These are phyloP conservation scores for Pteronura brasiliensis DNA, from an alignment of 2,113 vertebrate species.

Conservation along the genomic window DNA sequence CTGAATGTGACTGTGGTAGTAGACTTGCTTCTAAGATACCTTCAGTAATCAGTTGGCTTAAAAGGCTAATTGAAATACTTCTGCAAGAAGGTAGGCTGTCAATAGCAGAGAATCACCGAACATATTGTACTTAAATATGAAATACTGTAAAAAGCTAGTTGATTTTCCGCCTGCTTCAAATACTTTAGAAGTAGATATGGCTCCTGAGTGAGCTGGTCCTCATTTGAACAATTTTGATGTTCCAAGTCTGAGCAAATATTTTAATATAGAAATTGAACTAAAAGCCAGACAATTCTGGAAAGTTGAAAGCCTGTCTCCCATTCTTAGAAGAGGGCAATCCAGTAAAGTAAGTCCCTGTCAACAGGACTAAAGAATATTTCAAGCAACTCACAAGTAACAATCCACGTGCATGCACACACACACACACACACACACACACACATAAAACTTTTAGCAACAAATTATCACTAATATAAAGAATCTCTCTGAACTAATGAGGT, in stretches of 20 bases:
- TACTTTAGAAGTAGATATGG: not conserved
- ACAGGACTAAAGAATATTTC: not conserved
- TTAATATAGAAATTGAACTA: not conserved
- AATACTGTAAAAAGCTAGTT: not conserved
- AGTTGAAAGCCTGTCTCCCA: not conserved
- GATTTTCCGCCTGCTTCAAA: not conserved
- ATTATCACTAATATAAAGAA: not conserved
- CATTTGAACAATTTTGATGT: not conserved
- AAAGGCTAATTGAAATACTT: conserved; percentile 62
- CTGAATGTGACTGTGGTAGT: conserved; percentile 18
- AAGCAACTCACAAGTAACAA: not conserved
- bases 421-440: not conserved
- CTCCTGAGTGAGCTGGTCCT: not conserved
- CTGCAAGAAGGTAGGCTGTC: conserved; percentile 40
- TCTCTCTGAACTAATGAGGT: not conserved
- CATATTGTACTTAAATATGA: conserved; percentile 11
- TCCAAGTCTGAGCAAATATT: not conserved
- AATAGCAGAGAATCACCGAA: not conserved
- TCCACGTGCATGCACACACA: not conserved
- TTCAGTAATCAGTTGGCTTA: conserved; percentile 8
- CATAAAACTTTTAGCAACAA: not conserved
- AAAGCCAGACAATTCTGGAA: not conserved
- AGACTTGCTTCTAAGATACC: not conserved
- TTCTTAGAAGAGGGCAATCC: not conserved
- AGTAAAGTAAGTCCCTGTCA: not conserved